phyloP scores from a whole-genome alignment of 1,140 invertebrate genomes.

The Caligus rogercresseyi region DNA sequence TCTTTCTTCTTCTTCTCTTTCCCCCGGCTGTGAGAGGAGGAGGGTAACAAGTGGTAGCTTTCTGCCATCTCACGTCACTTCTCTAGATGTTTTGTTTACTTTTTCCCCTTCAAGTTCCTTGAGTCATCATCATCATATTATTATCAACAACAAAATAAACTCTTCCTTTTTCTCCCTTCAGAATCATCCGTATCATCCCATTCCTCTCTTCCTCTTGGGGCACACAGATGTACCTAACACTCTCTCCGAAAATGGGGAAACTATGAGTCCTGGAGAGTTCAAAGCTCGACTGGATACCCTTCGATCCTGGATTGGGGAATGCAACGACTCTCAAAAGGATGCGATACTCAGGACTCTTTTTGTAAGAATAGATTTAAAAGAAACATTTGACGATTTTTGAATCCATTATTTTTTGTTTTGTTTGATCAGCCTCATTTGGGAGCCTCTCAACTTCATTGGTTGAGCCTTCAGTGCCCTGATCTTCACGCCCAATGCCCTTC shows the following conservation, averaged over 20 bases:
- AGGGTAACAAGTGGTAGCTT: too few relatives aligned
- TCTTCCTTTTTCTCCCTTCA: too few relatives aligned
- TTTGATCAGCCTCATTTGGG: slow-evolving; percentile 8
- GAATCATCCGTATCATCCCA: too few relatives aligned
- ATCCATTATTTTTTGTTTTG: background rate
- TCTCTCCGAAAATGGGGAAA: background rate
- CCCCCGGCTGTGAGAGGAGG: too few relatives aligned
- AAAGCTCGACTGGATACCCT: background rate
- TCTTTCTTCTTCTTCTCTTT: too few relatives aligned
- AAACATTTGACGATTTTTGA: background rate
- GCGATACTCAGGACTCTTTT: background rate
- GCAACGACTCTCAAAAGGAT: background rate
- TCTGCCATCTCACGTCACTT: too few relatives aligned
- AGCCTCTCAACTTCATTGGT: slow-evolving; percentile 2
- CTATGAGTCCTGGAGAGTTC: background rate
- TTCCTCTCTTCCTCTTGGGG: too few relatives aligned
- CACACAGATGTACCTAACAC: too few relatives aligned
- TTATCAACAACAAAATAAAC: too few relatives aligned
- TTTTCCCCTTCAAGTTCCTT: too few relatives aligned
- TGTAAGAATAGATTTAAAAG: background rate
- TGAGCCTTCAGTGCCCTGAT: background rate
- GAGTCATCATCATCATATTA: too few relatives aligned
- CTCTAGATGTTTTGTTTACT: too few relatives aligned
- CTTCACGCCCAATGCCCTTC: slow-evolving; percentile 33
- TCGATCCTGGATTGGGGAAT: background rate